These are phyloP conservation scores for Allacma fusca DNA, from an alignment of 2,888 invertebrate genomes.

Conservation along the genomic window DNA sequence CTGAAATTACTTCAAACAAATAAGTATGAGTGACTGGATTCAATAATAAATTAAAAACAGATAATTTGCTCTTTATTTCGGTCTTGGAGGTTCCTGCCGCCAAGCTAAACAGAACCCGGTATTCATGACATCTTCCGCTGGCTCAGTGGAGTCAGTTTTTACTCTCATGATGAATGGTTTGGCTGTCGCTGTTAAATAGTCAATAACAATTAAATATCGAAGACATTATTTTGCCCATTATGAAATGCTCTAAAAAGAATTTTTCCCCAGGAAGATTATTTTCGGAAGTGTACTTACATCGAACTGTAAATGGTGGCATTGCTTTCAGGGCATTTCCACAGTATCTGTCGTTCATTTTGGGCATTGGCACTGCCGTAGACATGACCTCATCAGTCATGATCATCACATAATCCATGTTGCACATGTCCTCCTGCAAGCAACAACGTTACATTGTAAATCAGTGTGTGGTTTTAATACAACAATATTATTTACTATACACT, in stretches of 20 bases:
- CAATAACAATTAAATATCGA: too few relatives aligned
- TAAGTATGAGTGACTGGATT: too few relatives aligned
- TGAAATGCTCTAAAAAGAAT: too few relatives aligned
- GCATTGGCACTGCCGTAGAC: conserved; percentile 24
- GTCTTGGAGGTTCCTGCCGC: conserved; percentile 52
- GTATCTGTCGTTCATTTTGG: conserved; percentile 52
- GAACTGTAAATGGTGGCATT: conserved; percentile 48
- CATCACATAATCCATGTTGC: conserved; percentile 50
- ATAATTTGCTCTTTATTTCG: too few relatives aligned
- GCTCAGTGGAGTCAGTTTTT: conserved; percentile 49
- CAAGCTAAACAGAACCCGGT: conserved; percentile 57
- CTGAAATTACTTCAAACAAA: too few relatives aligned
- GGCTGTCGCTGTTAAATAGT: conserved; percentile 51
- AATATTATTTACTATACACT: too few relatives aligned
- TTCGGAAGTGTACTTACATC: too few relatives aligned
- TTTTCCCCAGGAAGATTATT: too few relatives aligned
- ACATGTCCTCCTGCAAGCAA: conserved; percentile 16
- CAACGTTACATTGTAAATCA: too few relatives aligned
- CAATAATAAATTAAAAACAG: too few relatives aligned
- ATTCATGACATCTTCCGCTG: conserved; percentile 48
- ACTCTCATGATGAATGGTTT: conserved; percentile 59
- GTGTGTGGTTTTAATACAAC: too few relatives aligned
- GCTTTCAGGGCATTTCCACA: conserved; percentile 50
- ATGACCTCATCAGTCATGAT: conserved; percentile 60
- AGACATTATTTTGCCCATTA: too few relatives aligned